These are phyloP conservation scores for Formica aserva DNA, from an alignment of 2,888 invertebrate species.

Conservation along the genomic window DNA sequence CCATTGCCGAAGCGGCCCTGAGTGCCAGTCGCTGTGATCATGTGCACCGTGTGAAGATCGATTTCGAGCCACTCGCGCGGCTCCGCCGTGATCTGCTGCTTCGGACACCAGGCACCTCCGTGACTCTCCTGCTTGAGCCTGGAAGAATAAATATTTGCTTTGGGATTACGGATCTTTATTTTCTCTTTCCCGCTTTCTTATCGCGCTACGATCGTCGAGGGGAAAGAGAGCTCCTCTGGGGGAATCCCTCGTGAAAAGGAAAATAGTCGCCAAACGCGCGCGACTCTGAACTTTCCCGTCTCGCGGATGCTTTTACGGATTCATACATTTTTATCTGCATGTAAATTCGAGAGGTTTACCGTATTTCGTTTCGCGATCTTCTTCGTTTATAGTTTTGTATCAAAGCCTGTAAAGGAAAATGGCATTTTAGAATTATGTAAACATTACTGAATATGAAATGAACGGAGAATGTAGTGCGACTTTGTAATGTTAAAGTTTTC, in stretches of 20 bases:
- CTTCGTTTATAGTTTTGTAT: slow-evolving; percentile 27
- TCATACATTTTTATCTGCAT: slow-evolving; percentile 40
- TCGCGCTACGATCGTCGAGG: slow-evolving; percentile 22
- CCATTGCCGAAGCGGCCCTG: slow-evolving; percentile 98
- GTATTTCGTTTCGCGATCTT: slow-evolving; percentile 36
- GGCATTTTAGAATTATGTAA: slow-evolving; percentile 29
- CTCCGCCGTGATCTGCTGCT: slow-evolving; percentile 92
- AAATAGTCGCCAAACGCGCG: slow-evolving; percentile 35
- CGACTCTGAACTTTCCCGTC: slow-evolving; percentile 15
- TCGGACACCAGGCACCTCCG: slow-evolving; percentile 98
- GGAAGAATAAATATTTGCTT: slow-evolving; percentile 80
- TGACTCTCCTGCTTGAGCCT: slow-evolving; percentile 93
- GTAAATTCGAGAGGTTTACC: slow-evolving; percentile 34
- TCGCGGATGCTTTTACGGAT: slow-evolving; percentile 35
- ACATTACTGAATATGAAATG: slow-evolving; percentile 23
- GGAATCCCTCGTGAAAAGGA: slow-evolving; percentile 25
- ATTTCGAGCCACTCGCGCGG: slow-evolving; percentile 93
- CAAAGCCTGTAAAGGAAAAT: neutral
- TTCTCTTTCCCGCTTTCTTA: slow-evolving; percentile 50
- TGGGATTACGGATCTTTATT: slow-evolving; percentile 70
- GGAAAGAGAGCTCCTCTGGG: neutral
- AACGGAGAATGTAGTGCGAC: neutral
- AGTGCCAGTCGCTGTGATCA: slow-evolving; percentile 92
- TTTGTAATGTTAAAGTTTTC: slow-evolving; percentile 12
- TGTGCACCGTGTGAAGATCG: slow-evolving; percentile 92